Conservation (phyloP, 2,113 vertebrate genomes). For the Hemiprocne comata region DNA sequence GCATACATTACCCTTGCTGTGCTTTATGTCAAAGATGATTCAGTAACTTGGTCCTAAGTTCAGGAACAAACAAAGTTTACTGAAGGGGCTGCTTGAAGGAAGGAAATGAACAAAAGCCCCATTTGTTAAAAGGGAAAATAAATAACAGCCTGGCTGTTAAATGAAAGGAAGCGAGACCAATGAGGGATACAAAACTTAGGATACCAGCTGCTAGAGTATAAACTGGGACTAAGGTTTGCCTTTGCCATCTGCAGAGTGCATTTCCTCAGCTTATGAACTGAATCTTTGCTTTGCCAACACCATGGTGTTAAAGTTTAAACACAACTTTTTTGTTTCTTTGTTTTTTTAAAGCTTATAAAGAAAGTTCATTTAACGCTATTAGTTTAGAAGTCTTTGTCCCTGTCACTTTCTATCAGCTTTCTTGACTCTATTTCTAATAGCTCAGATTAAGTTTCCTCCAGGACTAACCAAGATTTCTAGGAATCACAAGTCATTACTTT, state of each 20-base stretch:
- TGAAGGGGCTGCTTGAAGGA: background rate
- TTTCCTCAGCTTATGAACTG: background rate
- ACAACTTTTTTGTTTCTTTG: background rate
- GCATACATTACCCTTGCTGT: background rate
- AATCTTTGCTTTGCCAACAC: slow-evolving; percentile 17
- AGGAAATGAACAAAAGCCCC: slow-evolving; percentile 33
- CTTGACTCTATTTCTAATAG: background rate
- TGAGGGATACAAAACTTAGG: slow-evolving; percentile 10
- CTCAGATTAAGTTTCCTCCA: background rate
- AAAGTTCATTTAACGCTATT: background rate
- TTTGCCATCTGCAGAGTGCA: slow-evolving; percentile 38
- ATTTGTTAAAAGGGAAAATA: slow-evolving; percentile 34
- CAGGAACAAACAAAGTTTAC: slow-evolving; percentile 13
- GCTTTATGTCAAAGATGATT: background rate
- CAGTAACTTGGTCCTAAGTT: background rate
- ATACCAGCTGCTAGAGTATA: slow-evolving; percentile 15
- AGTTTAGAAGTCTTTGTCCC: background rate
- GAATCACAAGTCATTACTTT: background rate
- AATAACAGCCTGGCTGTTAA: background rate
- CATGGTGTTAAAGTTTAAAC: accelerated
- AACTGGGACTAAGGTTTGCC: slow-evolving; percentile 16
- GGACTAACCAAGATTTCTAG: background rate
- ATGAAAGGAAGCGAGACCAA: slow-evolving; percentile 50
- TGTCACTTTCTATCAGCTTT: background rate
- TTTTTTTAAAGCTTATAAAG: background rate